Percentiles rank a stretch among this genome's conserved stretches.
Evolutionary conservation across 2,797 vertebrate genomes (phyloP).

Genomic region (Rhinogobio ventralis): DNA sequence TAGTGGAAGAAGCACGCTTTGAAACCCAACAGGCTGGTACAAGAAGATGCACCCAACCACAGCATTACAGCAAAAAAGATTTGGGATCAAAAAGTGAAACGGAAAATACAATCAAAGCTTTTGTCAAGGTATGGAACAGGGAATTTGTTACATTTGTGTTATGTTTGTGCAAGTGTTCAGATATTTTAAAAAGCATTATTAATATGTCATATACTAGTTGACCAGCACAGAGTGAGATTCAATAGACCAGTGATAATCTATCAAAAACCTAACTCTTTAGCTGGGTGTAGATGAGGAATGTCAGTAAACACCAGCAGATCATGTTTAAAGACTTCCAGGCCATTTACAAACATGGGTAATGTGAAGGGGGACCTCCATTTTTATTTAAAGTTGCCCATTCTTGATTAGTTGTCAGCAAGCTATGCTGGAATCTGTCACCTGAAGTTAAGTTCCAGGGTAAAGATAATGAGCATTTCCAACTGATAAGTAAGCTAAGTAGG

Average conservation of each 20-base stretch:
- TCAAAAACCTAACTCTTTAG: neutral
- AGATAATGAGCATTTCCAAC: no score
- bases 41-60: neutral
- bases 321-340: neutral
- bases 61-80: conserved; percentile 2
- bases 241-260: neutral
- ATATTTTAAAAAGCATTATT: conserved; percentile 6
- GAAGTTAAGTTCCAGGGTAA: neutral
- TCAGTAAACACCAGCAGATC: neutral
- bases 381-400: no score
- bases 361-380: no score
- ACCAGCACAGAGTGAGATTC: neutral
- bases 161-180: neutral
- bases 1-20: conserved; percentile 18
- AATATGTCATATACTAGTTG: neutral
- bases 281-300: neutral
- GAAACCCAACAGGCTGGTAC: neutral
- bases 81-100: neutral
- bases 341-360: neutral
- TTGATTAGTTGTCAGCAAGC: neutral
- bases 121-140: conserved; percentile 23
- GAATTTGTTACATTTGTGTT: neutral
- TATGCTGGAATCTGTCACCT: neutral
- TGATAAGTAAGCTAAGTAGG: no score
- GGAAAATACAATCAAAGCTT: neutral